Base-by-base conservation (phyloP, 2,113 vertebrate species). In the Struthidea cinerea region DNA sequence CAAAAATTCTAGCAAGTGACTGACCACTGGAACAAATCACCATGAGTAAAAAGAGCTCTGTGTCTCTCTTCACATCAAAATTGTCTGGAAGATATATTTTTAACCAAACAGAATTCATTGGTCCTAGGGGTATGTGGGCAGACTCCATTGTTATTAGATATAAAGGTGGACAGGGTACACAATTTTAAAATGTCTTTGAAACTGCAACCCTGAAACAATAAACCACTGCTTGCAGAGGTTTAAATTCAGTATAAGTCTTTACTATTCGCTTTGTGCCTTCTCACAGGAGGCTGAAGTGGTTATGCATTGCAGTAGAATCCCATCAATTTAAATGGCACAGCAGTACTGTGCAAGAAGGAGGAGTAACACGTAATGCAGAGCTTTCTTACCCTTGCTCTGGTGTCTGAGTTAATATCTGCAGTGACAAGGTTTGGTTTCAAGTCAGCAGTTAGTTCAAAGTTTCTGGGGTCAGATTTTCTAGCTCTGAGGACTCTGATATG, bases 351-450 rank as follows among this genome's bases (percentile, higher is more conserved):
- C 27, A 61, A n/a, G 7, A 41, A 82, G n/a, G 18, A 56, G 52
- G 17, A 76, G 10, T 37, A 80, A 39, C 3, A 5, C 0, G 0
- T 18, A 60, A 52, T 27, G 26, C 0, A 1, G 20, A 76, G 4
- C 5, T 80, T 83, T 59, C 53, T 56, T 71, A 52, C 11, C 6
- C 26, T 32, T 63, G 16, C 33, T 59, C 33, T n/a, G 24, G 10
- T 75, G 52, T 37, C 37, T 71, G 49, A 3, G 2, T n/a, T 52
- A 17, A 24, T 17, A 47, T 3, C 6, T 20, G 11, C 12, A 68
- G 16, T 35, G 74, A 20, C 3, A 39, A 68, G 7, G 26, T 57
- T 39, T 68, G 27, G 6, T 70, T 92, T 67, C 35, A 24, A 33
- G 30, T n/a, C 19, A 61, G 30, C 8, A 37, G 28, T 32, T 60